A percentile compares a stretch with the other conserved stretches of the same genome.
Conservation (phyloP, 2,113 vertebrate genomes). For the Alces alces region DNA sequence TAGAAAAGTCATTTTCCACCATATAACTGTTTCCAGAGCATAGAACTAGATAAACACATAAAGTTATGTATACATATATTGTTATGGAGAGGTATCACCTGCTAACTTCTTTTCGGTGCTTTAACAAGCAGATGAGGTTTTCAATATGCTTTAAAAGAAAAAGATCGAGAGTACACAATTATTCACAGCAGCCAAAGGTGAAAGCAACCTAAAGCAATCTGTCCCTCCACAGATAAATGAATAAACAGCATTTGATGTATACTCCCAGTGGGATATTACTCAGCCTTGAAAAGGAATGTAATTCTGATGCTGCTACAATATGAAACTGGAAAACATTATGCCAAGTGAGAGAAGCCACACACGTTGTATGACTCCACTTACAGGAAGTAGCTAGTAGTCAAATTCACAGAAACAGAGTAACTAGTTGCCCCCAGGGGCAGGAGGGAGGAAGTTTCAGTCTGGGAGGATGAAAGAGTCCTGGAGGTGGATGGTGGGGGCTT, state of each 20-base stretch:
- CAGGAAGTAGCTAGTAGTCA: not conserved
- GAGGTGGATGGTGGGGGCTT: not conserved
- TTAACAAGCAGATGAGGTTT: not conserved
- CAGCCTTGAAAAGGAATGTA: not conserved
- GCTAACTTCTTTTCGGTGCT: not conserved
- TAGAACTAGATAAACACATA: not conserved
- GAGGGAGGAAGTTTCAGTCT: not conserved
- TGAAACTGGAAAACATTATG: not conserved
- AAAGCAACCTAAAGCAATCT: not conserved
- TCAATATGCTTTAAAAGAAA: not conserved
- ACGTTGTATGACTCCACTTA: not conserved
- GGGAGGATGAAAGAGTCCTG: not conserved
- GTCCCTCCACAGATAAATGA: not conserved
- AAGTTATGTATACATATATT: not conserved
- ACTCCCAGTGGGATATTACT: not conserved
- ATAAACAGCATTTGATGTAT: not conserved
- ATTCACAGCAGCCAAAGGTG: not conserved
- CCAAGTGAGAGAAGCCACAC: not conserved
- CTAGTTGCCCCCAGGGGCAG: not conserved
- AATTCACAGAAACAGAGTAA: not conserved
- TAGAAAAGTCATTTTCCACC: not conserved
- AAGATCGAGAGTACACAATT: not conserved
- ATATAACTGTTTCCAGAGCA: not conserved
- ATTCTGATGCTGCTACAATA: not conserved
- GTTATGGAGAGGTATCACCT: not conserved